Conservation (phyloP, 2,113 vertebrate genomes). For the Otolemur garnettii region DNA sequence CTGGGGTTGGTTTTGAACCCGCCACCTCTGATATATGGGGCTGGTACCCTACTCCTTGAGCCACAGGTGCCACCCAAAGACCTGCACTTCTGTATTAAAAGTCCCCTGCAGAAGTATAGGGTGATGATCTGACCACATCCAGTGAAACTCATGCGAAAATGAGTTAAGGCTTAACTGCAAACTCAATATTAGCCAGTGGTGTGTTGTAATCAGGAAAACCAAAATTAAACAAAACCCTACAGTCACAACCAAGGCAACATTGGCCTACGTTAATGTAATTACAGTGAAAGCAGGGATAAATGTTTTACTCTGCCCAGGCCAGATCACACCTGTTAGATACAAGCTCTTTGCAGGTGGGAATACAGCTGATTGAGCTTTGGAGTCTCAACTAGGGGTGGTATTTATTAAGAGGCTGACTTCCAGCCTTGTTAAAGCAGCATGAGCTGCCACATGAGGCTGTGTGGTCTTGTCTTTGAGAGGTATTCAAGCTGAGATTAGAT, state of each 20-base stretch:
- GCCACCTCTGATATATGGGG: no score
- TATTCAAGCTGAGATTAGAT: neutral
- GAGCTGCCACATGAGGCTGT: neutral
- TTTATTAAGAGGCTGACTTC: neutral
- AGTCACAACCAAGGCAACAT: neutral
- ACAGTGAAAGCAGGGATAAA: neutral
- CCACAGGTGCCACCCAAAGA: neutral
- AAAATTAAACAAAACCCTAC: neutral
- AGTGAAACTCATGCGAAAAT: neutral
- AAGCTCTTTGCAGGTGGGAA: neutral
- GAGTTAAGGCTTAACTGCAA: neutral
- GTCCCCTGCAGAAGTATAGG: neutral
- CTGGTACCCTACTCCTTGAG: no score
- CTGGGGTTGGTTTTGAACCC: no score
- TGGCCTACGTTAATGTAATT: neutral
- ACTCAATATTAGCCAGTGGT: neutral
- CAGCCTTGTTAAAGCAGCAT: neutral
- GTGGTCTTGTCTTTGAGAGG: neutral
- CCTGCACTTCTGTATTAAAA: neutral
- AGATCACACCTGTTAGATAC: neutral
- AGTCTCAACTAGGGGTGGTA: neutral
- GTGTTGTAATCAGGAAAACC: neutral
- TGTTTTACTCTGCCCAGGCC: neutral
- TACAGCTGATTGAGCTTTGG: neutral
- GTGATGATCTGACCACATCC: neutral